Conservation (phyloP, 2,113 vertebrate species). For the Chauna torquata region DNA sequence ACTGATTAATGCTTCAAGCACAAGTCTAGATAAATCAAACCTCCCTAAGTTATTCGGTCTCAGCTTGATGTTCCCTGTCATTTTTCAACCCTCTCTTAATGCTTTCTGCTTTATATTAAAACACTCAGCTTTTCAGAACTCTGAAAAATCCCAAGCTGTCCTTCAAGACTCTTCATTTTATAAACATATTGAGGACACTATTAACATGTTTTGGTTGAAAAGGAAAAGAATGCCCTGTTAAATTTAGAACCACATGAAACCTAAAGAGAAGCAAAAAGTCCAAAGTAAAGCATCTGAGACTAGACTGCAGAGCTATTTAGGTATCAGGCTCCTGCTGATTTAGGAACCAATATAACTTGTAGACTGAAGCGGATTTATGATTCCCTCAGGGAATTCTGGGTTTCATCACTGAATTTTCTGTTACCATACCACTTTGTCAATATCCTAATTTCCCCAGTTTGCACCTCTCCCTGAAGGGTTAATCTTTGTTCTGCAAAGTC, state of each 20-base stretch:
- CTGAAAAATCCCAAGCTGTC: neutral
- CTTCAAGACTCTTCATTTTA: neutral
- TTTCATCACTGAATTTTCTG: conserved; percentile 46
- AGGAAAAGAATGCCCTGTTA: neutral
- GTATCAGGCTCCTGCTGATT: conserved; percentile 46
- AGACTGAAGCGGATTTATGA: conserved; percentile 46
- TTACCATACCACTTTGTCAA: conserved; percentile 36
- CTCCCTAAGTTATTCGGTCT: neutral
- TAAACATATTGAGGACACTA: neutral
- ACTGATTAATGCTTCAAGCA: neutral
- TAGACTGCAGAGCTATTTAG: conserved; percentile 28
- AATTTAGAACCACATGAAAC: conserved; percentile 28
- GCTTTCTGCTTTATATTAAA: neutral
- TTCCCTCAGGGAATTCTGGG: conserved; percentile 16
- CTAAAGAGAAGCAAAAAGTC: neutral
- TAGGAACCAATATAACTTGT: conserved; percentile 26
- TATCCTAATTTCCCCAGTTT: neutral
- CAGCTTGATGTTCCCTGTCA: neutral
- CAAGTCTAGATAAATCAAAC: neutral
- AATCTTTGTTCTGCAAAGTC: conserved; percentile 7
- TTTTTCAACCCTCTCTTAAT: neutral
- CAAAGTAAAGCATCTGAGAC: conserved; percentile 3
- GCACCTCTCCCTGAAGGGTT: neutral
- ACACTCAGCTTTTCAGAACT: neutral
- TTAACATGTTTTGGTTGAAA: neutral